Percentiles rank a stretch among this genome's conserved stretches.
These are phyloP conservation scores for Sebastes fasciatus DNA, from an alignment of 2,113 vertebrate species.

Conservation along the genomic window DNA sequence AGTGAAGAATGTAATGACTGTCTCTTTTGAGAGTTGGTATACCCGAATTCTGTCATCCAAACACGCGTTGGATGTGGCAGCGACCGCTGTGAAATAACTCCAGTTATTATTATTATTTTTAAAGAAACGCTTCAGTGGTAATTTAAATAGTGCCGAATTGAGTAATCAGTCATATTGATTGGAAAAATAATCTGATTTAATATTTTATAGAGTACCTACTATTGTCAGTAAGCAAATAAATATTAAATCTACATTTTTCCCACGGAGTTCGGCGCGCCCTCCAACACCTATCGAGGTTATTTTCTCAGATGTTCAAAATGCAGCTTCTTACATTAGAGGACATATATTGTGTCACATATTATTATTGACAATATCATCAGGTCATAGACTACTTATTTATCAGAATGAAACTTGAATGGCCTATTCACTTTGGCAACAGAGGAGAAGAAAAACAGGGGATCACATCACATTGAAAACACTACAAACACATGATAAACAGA, in stretches of 20 bases:
- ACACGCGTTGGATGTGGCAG: neutral
- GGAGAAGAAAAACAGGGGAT: neutral
- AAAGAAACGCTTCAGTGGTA: accelerated
- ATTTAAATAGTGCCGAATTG: neutral
- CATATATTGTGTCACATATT: neutral
- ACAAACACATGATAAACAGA: neutral
- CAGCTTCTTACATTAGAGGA: neutral
- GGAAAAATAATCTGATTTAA: neutral
- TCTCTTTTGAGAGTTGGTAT: neutral
- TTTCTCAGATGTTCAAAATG: neutral
- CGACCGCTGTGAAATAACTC: neutral
- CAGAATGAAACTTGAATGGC: slow-evolving; percentile 21
- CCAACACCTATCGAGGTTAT: neutral
- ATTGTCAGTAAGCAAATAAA: neutral
- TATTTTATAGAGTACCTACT: accelerated
- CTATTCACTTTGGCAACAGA: neutral
- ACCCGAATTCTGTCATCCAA: neutral
- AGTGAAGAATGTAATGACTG: neutral
- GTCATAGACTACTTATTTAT: neutral
- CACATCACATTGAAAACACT: neutral
- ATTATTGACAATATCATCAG: neutral
- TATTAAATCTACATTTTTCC: neutral
- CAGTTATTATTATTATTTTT: neutral
- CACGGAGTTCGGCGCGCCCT: neutral
- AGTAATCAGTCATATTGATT: neutral